A percentile compares a stretch with the other conserved stretches of the same genome.
Evolutionary conservation across 2,888 invertebrate genomes (phyloP).

Genomic region (Oscheius sp.): DNA sequence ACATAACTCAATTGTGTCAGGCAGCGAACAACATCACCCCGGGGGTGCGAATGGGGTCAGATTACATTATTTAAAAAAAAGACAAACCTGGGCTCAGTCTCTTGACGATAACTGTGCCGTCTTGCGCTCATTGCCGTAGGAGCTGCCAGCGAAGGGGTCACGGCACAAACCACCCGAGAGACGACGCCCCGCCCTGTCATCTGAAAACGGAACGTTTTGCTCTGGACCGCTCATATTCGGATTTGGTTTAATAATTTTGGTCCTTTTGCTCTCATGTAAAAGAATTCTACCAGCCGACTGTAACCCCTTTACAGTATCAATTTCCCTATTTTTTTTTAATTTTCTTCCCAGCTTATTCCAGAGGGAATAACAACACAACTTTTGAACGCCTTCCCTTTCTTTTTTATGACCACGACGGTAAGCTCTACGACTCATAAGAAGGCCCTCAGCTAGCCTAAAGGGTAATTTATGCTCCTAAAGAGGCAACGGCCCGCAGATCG

Average conservation of each 20-base stretch:
- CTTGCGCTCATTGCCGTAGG: constrained; percentile 45
- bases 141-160: constrained; percentile 50
- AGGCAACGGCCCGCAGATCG: background rate
- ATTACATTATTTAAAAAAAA: background rate
- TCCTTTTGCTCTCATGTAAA: too few species aligned
- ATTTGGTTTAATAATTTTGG: too few species aligned
- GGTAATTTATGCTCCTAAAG: constrained; percentile 4
- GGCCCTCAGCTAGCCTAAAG: background rate
- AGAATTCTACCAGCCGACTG: too few species aligned
- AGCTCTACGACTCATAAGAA: background rate
- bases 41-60: constrained; percentile 14
- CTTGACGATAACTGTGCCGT: constrained; percentile 22
- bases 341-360: background rate
- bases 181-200: constrained; percentile 45
- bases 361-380: too few species aligned
- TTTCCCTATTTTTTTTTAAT: background rate
- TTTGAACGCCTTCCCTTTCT: background rate
- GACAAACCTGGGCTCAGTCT: constrained; percentile 16
- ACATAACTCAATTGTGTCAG: constrained; percentile 30
- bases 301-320: background rate
- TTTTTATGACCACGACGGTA: constrained; percentile 8
- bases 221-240: background rate
- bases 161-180: constrained; percentile 50
- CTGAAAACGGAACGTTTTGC: constrained; percentile 13
- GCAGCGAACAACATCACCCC: constrained; percentile 11